These are phyloP conservation scores for Formicarius rufipectus DNA, from an alignment of 2,113 vertebrate species.

Conservation along the genomic window DNA sequence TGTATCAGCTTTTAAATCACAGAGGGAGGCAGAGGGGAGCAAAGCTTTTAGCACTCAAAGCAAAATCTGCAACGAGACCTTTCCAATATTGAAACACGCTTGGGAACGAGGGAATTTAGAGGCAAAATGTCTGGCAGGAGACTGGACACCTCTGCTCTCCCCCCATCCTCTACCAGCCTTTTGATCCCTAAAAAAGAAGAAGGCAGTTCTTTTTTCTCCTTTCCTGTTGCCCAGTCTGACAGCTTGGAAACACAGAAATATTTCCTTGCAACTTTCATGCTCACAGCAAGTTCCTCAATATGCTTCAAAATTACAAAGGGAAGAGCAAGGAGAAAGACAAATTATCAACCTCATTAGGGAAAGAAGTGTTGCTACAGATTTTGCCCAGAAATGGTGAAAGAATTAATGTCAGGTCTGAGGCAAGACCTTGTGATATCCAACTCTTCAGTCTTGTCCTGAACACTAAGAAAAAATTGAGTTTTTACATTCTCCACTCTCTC, in stretches of 20 bases:
- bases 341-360: not conserved
- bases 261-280: not conserved
- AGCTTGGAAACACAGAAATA: not conserved
- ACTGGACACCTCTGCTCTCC: not conserved
- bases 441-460: not conserved
- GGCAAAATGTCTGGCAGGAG: not conserved
- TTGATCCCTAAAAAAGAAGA: not conserved
- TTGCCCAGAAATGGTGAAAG: not conserved
- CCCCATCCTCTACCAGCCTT: not conserved
- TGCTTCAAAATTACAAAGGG: not conserved
- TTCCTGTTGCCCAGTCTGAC: not conserved
- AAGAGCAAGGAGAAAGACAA: not conserved
- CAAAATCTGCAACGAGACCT: not conserved
- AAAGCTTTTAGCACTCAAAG: conserved; percentile 43
- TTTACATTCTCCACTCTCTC: not conserved
- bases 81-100: conserved; percentile 13
- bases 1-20: conserved; percentile 51
- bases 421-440: not conserved
- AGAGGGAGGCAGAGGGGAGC: not conserved
- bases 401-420: not conserved
- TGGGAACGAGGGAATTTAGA: not conserved
- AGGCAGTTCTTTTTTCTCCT: not conserved
- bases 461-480: not conserved
- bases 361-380: not conserved
- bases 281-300: not conserved